Evolutionary conservation across 2,888 invertebrate genomes (phyloP).

Genomic region (Drosophila barbarae): DNA sequence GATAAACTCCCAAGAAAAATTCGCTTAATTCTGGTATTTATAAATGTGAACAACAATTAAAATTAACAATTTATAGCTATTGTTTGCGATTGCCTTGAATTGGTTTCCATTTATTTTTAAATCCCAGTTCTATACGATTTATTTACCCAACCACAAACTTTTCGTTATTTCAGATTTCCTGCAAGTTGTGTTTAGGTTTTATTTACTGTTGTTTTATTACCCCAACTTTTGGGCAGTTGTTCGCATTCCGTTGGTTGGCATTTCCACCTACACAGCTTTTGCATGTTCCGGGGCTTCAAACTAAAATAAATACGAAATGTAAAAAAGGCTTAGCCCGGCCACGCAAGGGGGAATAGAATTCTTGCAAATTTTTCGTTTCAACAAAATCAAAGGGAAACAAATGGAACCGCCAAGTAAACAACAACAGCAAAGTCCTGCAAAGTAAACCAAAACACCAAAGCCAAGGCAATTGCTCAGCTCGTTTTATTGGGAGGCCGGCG

Average conservation of each 20-base stretch:
- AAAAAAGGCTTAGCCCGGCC: constrained; percentile 40
- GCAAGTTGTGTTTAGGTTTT: constrained; percentile 7
- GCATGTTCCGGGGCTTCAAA: constrained; percentile 12
- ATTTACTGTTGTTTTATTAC: constrained; percentile 10
- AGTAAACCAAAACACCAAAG: constrained; percentile 24
- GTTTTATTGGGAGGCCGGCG: constrained; percentile 18
- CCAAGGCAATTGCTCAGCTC: constrained; percentile 37
- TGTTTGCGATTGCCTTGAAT: neutral
- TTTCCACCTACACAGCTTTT: constrained; percentile 5
- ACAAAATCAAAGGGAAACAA: constrained; percentile 47
- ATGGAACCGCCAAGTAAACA: constrained; percentile 61
- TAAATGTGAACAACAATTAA: neutral
- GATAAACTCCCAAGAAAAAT: neutral
- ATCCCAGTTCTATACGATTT: neutral
- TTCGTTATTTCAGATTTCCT: constrained; percentile 4
- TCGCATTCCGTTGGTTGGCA: constrained; percentile 7
- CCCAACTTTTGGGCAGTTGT: constrained; percentile 1
- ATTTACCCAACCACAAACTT: constrained; percentile 6
- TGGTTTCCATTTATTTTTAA: neutral
- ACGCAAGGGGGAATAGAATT: constrained; percentile 8
- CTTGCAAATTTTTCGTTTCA: constrained; percentile 43
- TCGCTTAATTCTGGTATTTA: neutral
- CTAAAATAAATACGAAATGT: constrained; percentile 40
- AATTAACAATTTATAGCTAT: neutral
- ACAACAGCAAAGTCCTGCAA: constrained; percentile 31